These are phyloP conservation scores for Pica pica DNA, from an alignment of 2,113 vertebrate genomes.

Conservation along the genomic window DNA sequence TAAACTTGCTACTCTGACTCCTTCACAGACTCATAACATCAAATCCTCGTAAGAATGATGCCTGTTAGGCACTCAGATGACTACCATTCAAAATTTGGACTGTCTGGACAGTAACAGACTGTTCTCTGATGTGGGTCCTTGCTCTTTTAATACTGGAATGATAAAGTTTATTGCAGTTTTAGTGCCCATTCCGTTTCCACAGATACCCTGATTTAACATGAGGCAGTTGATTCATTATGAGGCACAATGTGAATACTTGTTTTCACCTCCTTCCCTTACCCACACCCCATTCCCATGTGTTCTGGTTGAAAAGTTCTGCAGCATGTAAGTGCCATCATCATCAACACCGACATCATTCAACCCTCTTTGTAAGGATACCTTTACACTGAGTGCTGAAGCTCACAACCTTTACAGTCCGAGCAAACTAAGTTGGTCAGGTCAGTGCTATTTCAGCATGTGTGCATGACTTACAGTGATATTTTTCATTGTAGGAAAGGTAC, in stretches of 20 bases:
- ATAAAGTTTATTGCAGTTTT: neutral
- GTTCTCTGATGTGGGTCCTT: neutral
- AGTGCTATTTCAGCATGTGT: neutral
- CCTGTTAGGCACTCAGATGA: neutral
- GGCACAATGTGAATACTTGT: neutral
- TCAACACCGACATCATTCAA: neutral
- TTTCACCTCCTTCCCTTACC: neutral
- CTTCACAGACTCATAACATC: neutral
- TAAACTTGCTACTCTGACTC: neutral
- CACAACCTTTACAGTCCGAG: neutral
- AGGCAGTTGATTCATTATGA: slow-evolving; percentile 30
- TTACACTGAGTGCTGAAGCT: neutral
- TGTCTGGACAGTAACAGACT: neutral
- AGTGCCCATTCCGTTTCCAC: neutral
- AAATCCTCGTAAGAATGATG: neutral
- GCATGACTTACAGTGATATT: neutral
- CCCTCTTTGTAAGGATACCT: neutral
- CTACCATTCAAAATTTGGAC: neutral
- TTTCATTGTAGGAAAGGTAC: neutral
- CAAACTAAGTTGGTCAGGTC: neutral
- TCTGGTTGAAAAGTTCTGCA: neutral
- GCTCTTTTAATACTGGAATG: neutral
- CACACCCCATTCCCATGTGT: neutral
- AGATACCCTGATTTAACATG: neutral
- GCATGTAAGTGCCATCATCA: neutral